Base-by-base conservation (phyloP, 2,797 vertebrate species). In the Gila robusta region DNA sequence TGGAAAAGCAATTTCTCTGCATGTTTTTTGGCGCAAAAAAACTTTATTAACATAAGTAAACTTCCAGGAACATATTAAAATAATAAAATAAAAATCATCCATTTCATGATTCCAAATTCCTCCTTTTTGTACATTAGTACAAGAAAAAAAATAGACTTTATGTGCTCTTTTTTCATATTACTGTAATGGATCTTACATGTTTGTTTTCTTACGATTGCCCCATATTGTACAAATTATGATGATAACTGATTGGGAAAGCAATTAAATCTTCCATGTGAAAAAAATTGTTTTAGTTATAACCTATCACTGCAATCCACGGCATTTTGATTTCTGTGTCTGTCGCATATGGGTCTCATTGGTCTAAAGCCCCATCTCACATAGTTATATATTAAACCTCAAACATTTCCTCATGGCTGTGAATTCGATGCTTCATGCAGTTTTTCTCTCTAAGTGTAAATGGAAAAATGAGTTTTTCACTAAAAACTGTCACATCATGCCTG, bases 401-500 rank as follows among this genome's bases (percentile, higher is more conserved):
- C 28, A 8, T 17, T 32, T 66, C 7, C 62, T 66, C 14, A 16
- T 66, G 14, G 14, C 28, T 17, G 62, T 66, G 14, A 32, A 32
- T 66, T 32, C 7, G 2, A 66, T 32, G 62, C 62, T 32, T 66
- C 62, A 28, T 59, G 35, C 76, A 2, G 7, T 62, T 26, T 70
- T 81, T 54, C 32, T 52, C 1, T 70, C 37, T 7, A 26, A 10
- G 66, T 70, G 9, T 39, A 37, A 35, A 69, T 37, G 16, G 32
- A 70, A 44, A 79, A 62, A 52, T 26, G 0, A 3, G 44, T 32
- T 67, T 80, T 49, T 35, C 32, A 54, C 32, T 81, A 14, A 54
- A 81, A 81, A 32, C 64, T 11, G 80, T 59, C 81, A 82, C 16
- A 39, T 82, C 47, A 41, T 59, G 35, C n/a, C n/a, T 54, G 79